Evolutionary conservation across 2,113 vertebrate genomes (phyloP).

Genomic region (Pedionomus torquatus): DNA sequence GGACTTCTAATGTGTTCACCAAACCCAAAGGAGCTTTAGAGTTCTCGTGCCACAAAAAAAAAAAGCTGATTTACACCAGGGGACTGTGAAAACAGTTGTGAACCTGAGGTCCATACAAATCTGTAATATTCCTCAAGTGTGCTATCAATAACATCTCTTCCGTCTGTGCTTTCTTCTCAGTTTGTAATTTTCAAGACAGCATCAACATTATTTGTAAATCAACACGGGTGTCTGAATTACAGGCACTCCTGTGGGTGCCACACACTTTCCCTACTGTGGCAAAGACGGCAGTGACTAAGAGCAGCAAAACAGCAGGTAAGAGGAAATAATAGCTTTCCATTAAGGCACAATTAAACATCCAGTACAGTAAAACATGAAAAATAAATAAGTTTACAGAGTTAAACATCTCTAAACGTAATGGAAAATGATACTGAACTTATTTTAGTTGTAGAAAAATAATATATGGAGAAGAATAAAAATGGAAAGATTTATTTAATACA

Average conservation of each 20-base stretch:
- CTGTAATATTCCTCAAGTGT: neutral
- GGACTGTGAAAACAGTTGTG: neutral
- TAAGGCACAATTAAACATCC: neutral
- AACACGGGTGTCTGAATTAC: fast-evolving
- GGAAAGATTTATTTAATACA: neutral
- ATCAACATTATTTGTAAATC: neutral
- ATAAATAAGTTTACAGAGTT: neutral
- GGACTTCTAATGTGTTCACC: neutral
- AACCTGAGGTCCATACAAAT: neutral
- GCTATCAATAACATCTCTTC: neutral
- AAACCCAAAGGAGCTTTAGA: slow-evolving; percentile 17
- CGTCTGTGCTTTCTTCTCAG: neutral
- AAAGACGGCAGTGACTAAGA: neutral
- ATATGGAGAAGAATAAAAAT: neutral
- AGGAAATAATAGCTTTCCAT: neutral
- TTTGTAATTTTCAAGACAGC: neutral
- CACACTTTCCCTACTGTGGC: neutral
- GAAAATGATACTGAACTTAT: neutral
- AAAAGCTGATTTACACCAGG: neutral
- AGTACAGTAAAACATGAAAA: neutral
- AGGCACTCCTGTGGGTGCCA: neutral
- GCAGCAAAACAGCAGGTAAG: neutral
- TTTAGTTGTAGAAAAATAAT: neutral
- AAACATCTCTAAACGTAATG: neutral
- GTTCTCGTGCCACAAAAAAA: neutral